These are phyloP conservation scores for Pygocentrus nattereri DNA, from an alignment of 2,797 vertebrate species.

Conservation along the genomic window DNA sequence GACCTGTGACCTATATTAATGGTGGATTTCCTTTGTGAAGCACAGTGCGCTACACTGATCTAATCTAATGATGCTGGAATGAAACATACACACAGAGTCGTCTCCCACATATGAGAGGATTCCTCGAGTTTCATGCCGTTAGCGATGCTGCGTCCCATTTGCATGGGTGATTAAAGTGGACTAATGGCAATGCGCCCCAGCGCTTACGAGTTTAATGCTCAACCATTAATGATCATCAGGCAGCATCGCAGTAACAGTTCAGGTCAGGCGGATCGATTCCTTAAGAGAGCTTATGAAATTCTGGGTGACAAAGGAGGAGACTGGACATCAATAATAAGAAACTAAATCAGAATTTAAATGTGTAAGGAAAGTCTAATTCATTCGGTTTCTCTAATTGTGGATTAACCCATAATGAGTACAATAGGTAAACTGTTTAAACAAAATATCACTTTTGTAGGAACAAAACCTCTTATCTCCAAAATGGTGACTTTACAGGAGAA, in stretches of 20 bases:
- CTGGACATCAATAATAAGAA: neutral
- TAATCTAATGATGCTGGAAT: conserved; percentile 41
- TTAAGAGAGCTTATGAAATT: conserved; percentile 38
- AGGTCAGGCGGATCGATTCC: conserved; percentile 52
- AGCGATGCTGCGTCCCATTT: conserved; percentile 47
- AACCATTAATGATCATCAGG: conserved; percentile 51
- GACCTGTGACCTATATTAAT: conserved; percentile 45
- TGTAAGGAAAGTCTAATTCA: neutral
- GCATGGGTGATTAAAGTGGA: conserved; percentile 55
- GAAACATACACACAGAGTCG: conserved; percentile 2
- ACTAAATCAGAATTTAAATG: neutral
- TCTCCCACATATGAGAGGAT: conserved; percentile 33
- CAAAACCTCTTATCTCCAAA: too few relatives aligned
- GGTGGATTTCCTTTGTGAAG: conserved; percentile 29
- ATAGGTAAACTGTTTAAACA: too few relatives aligned
- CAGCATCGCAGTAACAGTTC: conserved; percentile 11
- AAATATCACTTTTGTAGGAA: too few relatives aligned
- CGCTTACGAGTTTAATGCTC: conserved; percentile 48
- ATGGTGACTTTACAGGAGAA: too few relatives aligned
- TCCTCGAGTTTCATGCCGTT: conserved; percentile 32
- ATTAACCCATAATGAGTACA: neutral
- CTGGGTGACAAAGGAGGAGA: neutral
- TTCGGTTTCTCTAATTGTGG: neutral
- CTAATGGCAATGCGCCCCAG: conserved; percentile 44
- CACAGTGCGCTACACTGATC: conserved; percentile 26